These are phyloP conservation scores for Numenius arquata DNA, from an alignment of 2,113 vertebrate species.

Conservation along the genomic window DNA sequence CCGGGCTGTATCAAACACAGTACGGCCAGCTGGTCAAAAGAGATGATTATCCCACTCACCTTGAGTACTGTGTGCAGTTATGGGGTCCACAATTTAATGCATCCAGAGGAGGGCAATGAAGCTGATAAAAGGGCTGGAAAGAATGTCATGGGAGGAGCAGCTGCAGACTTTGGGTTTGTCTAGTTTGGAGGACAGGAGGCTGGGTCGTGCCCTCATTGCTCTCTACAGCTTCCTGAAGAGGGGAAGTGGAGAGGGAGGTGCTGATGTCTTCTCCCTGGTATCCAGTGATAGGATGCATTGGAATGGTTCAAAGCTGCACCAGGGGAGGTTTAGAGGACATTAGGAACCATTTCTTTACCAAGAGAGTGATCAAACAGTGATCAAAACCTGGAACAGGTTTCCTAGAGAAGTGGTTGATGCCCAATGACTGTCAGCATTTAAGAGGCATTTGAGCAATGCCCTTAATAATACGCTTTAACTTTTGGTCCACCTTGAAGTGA, in stretches of 20 bases:
- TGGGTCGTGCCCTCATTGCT: neutral
- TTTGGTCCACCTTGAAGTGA: neutral
- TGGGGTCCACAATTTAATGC: neutral
- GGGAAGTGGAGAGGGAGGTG: neutral
- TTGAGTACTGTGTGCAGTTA: neutral
- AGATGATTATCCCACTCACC: neutral
- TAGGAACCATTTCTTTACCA: neutral
- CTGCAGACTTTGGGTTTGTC: neutral
- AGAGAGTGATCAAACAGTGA: neutral
- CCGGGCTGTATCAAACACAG: neutral
- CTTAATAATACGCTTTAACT: neutral
- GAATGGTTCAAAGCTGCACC: neutral
- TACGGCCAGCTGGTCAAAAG: neutral
- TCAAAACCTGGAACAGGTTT: neutral
- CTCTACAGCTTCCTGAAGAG: neutral
- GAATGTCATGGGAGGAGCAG: fast-evolving
- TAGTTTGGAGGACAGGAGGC: neutral
- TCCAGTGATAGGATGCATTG: neutral
- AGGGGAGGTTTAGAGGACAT: neutral
- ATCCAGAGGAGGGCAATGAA: neutral
- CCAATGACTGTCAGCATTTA: neutral
- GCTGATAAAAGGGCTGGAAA: neutral
- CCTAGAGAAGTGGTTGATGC: neutral
- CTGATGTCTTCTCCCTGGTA: neutral
- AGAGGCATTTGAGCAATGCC: neutral